A percentile compares a stretch with the other conserved stretches of the same genome.
Evolutionary conservation across 2,113 vertebrate genomes (phyloP).

Genomic region (Pongo abelii): DNA sequence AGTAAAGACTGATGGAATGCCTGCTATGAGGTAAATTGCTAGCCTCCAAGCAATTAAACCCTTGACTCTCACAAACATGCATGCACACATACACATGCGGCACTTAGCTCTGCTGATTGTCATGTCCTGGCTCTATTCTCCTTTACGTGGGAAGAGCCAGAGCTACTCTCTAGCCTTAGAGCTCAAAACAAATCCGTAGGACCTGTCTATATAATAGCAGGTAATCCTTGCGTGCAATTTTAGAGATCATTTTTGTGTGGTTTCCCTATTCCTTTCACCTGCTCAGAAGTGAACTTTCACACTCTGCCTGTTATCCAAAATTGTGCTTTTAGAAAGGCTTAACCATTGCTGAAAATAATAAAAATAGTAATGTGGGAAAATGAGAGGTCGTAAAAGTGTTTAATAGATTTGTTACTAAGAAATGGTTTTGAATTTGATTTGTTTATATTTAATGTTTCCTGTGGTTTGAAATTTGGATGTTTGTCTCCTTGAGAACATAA

Average conservation of each 20-base stretch:
- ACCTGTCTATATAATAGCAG: neutral
- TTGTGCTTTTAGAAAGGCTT: neutral
- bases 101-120: neutral
- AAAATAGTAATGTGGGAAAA: neutral
- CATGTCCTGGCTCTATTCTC: neutral
- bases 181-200: neutral
- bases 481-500: neutral
- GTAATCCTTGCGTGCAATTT: neutral
- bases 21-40: neutral
- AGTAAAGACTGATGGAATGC: neutral
- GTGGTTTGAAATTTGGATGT: neutral
- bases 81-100: neutral
- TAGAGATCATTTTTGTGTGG: neutral
- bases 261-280: neutral
- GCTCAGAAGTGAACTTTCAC: neutral
- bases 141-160: neutral
- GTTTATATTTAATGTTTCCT: neutral
- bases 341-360: neutral
- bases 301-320: neutral
- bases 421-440: neutral
- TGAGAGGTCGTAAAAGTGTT: neutral
- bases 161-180: neutral
- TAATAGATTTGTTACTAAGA: neutral
- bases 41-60: neutral
- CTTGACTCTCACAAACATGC: neutral